Evolutionary conservation across 2,888 invertebrate species (phyloP).

Genomic region (Macrophya alboannulata): DNA sequence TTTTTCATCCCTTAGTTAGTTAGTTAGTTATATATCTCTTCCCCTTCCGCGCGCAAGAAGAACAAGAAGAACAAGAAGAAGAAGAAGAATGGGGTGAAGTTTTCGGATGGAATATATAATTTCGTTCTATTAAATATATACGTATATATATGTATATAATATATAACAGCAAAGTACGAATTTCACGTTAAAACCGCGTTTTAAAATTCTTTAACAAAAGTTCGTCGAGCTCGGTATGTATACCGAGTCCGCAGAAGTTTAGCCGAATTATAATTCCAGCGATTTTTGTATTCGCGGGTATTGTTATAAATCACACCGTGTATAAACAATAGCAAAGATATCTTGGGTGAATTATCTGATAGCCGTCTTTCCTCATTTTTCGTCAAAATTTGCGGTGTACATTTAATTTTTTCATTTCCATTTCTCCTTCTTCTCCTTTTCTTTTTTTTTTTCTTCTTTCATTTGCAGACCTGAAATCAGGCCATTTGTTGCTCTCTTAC

Average conservation of each 20-base stretch:
- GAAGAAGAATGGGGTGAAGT: background rate
- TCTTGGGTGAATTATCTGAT: too few relatives aligned
- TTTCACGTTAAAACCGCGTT: background rate
- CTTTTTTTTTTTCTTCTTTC: background rate
- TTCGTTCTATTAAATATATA: background rate
- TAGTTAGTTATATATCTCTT: background rate
- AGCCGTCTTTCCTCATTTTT: background rate
- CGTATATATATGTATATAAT: too few relatives aligned
- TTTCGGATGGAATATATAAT: background rate
- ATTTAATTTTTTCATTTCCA: background rate
- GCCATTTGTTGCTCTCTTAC: background rate
- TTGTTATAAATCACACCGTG: too few relatives aligned
- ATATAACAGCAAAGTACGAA: background rate
- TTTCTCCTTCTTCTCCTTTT: background rate
- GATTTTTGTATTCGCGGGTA: too few relatives aligned
- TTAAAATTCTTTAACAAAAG: conserved; percentile 4
- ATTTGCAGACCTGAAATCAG: background rate
- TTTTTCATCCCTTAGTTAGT: background rate
- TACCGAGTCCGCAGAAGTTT: too few relatives aligned
- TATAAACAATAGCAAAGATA: too few relatives aligned
- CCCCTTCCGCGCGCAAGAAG: background rate
- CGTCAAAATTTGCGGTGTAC: background rate
- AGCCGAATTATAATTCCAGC: too few relatives aligned
- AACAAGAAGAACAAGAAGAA: background rate
- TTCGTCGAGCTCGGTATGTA: background rate